Evolutionary conservation across 2,113 vertebrate species (phyloP).

Genomic region (Tychaedon coryphoeus): DNA sequence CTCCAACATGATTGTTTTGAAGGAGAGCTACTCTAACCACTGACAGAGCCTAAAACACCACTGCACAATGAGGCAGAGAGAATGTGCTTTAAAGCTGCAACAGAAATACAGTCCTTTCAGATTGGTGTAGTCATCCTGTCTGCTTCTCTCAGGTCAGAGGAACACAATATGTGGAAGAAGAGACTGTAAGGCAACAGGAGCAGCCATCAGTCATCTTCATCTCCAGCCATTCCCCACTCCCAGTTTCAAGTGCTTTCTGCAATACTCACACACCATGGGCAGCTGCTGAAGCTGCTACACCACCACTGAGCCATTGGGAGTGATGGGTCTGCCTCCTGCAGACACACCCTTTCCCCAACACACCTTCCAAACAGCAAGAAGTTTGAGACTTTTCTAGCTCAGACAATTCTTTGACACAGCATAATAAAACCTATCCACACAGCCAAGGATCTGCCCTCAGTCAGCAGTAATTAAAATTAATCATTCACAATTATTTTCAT

Average conservation of each 20-base stretch:
- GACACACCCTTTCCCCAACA: background rate
- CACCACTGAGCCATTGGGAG: background rate
- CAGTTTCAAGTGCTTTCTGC: background rate
- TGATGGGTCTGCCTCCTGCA: background rate
- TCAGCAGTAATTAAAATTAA: slow-evolving; percentile 60
- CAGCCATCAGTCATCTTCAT: background rate
- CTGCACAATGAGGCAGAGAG: fast-evolving
- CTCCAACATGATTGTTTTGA: background rate
- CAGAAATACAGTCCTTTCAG: background rate
- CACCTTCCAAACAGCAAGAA: background rate
- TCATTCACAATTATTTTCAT: slow-evolving; percentile 60
- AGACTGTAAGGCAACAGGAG: background rate
- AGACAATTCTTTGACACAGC: background rate
- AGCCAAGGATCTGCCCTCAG: slow-evolving; percentile 11
- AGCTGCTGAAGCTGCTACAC: background rate
- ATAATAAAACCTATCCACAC: background rate
- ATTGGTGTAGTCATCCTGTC: background rate
- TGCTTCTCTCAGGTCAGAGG: background rate
- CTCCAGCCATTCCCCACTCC: background rate
- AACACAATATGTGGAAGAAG: background rate
- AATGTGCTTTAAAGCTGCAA: background rate
- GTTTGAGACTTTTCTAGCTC: background rate
- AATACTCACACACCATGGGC: background rate
- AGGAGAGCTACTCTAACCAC: background rate
- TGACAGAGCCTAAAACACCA: background rate